Percentiles rank a stretch among this genome's conserved stretches.
These are phyloP conservation scores for Phenganax subtilis DNA, from an alignment of 92 coral and sea anemone genomes.

Conservation along the genomic window DNA sequence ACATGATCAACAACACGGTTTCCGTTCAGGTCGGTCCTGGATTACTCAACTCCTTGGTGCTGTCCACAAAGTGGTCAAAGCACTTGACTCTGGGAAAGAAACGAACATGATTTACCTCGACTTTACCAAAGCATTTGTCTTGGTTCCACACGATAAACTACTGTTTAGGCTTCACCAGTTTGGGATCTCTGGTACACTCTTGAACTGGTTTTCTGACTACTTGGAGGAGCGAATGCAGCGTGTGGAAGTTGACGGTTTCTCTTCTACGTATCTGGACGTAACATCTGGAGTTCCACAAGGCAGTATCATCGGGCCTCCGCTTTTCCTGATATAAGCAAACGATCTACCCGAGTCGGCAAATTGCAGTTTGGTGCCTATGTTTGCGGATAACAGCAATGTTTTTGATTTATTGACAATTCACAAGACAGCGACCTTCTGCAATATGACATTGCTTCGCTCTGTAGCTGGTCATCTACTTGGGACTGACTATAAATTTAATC, in stretches of 20 bases:
- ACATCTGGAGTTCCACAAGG: background rate
- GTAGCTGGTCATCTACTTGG: no score
- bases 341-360: background rate
- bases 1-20: background rate
- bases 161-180: background rate
- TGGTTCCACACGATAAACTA: no score
- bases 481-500: no score
- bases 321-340: no score
- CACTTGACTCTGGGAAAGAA: no score
- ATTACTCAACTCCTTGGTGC: background rate
- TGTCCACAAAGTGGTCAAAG: background rate
- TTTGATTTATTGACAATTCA: background rate
- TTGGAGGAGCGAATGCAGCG: no score
- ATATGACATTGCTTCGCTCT: background rate
- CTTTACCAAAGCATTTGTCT: no score
- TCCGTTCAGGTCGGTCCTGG: background rate
- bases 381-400: conserved; percentile 3
- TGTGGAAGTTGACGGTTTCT: no score
- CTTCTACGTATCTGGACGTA: background rate
- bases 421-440: background rate
- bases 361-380: background rate
- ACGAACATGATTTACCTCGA: no score
- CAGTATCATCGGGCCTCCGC: background rate
- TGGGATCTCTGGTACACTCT: background rate
- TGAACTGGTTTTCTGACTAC: background rate